Evolutionary conservation across 2,797 vertebrate species (phyloP), one percentile per base, ranked within the genome.

Genomic region (Chlorospingus flavigularis): DNA sequence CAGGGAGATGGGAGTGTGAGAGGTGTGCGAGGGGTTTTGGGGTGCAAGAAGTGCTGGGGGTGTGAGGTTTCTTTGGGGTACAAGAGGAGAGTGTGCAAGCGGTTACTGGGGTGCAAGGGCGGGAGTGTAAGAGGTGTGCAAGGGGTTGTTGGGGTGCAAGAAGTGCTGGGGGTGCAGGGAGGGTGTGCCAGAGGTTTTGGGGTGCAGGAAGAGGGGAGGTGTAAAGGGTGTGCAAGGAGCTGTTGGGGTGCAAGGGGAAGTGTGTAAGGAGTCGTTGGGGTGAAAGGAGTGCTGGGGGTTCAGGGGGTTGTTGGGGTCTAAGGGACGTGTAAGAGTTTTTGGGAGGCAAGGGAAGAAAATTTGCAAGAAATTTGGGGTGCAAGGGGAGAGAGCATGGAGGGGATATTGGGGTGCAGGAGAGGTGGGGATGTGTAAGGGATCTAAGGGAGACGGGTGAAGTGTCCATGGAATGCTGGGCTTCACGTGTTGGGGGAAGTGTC

Each of bases 301-400:
- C 28, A 2, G 1, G 23, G 25, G 17, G 18, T 28, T 39, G 17
- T 70, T 14, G 47, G 47, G 14, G 31, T 30, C 17, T 8, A 5
- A 11, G 21, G 13, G 11, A 30, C 10, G 13, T 21, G 39, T 31
- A 6, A 8, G 28, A 13, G 28, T 11, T 39, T 14, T 68, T 17
- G n/a, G 39, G 11, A 18, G 13, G 23, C 6, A 2, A 11, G 13
- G 10, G 18, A 33, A 18, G 53, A 23, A 39, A 67, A 39, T 7
- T 7, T 23, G 23, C 5, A 3, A 26, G 6, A 16, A 31, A n/a
- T n/a, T 8, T 12, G 78, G 28, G 24, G 42, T 28, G 17, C 9
- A 7, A 16, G 8, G 2, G 23, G 18, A 9, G 53, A 33, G 11
- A 33, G 15, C 0, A 2, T 7, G 25, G 16, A 2, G 13, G 40